Evolutionary conservation across 2,888 invertebrate species (phyloP).

Genomic region (Drosophila greeni): DNA sequence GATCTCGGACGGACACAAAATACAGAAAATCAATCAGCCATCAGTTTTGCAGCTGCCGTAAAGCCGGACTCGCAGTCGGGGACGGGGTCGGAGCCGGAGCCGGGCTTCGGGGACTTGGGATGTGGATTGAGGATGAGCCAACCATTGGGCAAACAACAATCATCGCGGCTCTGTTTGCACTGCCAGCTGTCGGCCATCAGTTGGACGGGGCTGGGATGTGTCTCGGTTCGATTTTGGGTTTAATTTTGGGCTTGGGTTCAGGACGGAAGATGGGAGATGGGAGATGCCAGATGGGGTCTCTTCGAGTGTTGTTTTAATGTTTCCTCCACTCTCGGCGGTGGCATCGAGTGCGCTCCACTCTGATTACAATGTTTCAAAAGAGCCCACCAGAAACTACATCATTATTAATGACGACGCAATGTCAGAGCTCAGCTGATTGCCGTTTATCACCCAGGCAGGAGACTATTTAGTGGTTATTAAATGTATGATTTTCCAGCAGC

Average conservation of each 20-base stretch:
- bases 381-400: conserved; percentile 17
- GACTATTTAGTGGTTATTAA: background rate
- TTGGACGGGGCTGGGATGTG: conserved; percentile 2
- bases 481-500: background rate
- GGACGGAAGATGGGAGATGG: conserved; percentile 2
- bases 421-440: conserved; percentile 1
- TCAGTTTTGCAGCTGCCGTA: conserved; percentile 39
- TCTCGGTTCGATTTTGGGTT: conserved; percentile 1
- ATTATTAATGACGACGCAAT: conserved; percentile 17
- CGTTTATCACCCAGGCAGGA: conserved; percentile 3
- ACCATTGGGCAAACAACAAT: conserved; percentile 36
- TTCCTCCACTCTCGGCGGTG: conserved; percentile 34
- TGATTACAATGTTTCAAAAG: conserved; percentile 49
- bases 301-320: conserved; percentile 30
- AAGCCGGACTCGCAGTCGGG: background rate
- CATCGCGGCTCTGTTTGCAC: conserved; percentile 20
- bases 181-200: conserved; percentile 27
- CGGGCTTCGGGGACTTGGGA: background rate
- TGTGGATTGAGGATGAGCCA: conserved; percentile 34
- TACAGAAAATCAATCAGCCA: conserved; percentile 56
- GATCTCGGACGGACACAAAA: conserved; percentile 8
- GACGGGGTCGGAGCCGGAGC: background rate
- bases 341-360: conserved; percentile 56
- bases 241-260: conserved; percentile 4
- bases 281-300: background rate